phyloP scores from a whole-genome alignment of 92 coral and sea anemone species.

The Phenganax marumi region DNA sequence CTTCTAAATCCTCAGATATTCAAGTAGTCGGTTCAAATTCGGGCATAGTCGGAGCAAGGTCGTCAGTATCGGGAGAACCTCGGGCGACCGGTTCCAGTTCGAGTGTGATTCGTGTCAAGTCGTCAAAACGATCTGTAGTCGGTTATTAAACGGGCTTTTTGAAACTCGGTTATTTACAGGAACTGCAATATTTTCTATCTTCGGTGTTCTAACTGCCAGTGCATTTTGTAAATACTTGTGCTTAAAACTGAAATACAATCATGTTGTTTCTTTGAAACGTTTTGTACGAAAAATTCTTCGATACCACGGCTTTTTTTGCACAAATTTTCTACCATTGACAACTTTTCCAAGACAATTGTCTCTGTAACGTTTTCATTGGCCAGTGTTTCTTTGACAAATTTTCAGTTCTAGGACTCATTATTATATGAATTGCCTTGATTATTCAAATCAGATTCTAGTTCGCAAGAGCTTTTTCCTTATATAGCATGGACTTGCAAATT shows the following conservation, averaged over 20 bases:
- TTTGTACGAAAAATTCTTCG: too few species aligned
- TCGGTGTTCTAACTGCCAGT: background rate
- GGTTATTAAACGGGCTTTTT: slow-evolving; percentile 15
- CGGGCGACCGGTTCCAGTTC: slow-evolving; percentile 21
- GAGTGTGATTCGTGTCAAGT: slow-evolving; percentile 15
- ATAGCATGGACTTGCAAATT: slow-evolving; percentile 21
- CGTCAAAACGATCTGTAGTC: slow-evolving; percentile 29
- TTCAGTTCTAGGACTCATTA: background rate
- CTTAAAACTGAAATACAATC: too few species aligned
- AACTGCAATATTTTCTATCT: background rate
- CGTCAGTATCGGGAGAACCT: slow-evolving; percentile 11
- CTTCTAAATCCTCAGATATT: too few species aligned
- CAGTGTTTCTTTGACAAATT: background rate
- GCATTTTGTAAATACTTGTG: background rate
- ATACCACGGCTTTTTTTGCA: too few species aligned
- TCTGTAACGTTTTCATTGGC: too few species aligned
- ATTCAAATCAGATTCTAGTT: background rate
- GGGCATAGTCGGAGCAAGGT: background rate
- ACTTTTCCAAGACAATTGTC: too few species aligned
- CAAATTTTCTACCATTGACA: too few species aligned
- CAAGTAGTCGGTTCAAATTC: too few species aligned
- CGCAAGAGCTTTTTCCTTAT: slow-evolving; percentile 20
- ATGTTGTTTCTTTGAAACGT: too few species aligned
- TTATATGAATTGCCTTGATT: background rate
- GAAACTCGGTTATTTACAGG: background rate